Percentiles rank a stretch among this genome's conserved stretches.
Evolutionary conservation across 2,113 vertebrate genomes (phyloP).

Genomic region (Oxygymnocypris stewartii): DNA sequence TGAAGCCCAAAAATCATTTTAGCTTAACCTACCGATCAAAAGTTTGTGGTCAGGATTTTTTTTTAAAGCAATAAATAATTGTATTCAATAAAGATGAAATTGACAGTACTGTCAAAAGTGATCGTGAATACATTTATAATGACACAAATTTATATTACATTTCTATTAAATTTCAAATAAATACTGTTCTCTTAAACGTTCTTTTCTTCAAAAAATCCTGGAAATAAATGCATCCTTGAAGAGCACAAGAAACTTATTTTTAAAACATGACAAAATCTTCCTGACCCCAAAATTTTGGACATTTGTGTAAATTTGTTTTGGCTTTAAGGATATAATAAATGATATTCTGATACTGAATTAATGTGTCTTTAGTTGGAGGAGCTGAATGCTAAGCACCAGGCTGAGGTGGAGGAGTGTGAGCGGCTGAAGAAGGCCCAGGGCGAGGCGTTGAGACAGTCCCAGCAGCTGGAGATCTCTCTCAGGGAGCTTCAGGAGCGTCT

Average conservation of each 20-base stretch:
- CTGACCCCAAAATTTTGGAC: background rate
- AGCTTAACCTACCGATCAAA: background rate
- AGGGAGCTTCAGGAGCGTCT: slow-evolving; percentile 88
- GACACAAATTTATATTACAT: background rate
- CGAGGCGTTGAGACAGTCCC: slow-evolving; percentile 88
- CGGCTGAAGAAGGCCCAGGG: slow-evolving; percentile 87
- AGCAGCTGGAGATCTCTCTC: slow-evolving; percentile 87
- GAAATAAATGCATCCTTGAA: background rate
- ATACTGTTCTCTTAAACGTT: background rate
- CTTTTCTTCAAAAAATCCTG: background rate
- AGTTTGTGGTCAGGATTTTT: background rate
- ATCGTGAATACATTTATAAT: background rate
- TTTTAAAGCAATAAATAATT: background rate
- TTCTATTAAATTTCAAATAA: background rate
- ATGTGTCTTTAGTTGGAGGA: slow-evolving; percentile 83
- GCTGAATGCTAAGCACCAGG: slow-evolving; percentile 78
- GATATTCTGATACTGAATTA: background rate
- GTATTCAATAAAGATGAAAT: background rate
- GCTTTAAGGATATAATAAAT: background rate
- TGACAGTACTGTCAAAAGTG: background rate
- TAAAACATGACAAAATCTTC: background rate
- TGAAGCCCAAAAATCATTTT: background rate
- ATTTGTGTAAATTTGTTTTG: background rate
- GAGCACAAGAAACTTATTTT: background rate
- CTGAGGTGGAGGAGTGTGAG: slow-evolving; percentile 83